Conservation (phyloP, 1,140 invertebrate species). For the Orussus abietinus region DNA sequence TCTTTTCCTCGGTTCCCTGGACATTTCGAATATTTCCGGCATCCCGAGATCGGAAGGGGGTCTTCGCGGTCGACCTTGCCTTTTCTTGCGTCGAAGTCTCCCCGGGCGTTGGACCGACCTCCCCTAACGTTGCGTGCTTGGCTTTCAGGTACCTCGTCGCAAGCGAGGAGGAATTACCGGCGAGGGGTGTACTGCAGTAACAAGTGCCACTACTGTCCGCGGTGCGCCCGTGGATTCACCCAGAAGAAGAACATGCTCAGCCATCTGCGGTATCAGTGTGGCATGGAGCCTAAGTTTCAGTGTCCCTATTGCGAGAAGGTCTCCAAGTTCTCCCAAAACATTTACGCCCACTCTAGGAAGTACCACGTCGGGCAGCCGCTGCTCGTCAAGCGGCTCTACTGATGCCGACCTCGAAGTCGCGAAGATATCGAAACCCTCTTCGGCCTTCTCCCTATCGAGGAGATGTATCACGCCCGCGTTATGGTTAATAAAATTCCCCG, state of each 20-base stretch:
- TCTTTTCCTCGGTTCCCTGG: too few relatives aligned
- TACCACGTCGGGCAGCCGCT: neutral
- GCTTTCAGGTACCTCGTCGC: neutral
- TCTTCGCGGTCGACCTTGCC: too few relatives aligned
- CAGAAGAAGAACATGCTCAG: slow-evolving; percentile 36
- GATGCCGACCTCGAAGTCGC: too few relatives aligned
- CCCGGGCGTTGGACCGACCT: too few relatives aligned
- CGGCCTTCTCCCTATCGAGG: too few relatives aligned
- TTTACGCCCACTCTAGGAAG: neutral
- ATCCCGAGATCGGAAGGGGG: too few relatives aligned
- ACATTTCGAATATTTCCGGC: too few relatives aligned
- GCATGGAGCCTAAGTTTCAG: slow-evolving; percentile 59
- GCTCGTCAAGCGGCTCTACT: neutral
- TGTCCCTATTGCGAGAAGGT: slow-evolving; percentile 47
- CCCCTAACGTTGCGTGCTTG: too few relatives aligned
- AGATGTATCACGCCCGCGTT: too few relatives aligned
- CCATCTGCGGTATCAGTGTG: slow-evolving; percentile 63
- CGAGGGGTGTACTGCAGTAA: neutral
- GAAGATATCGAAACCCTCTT: too few relatives aligned
- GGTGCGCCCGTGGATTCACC: slow-evolving; percentile 2
- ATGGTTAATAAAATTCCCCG: too few relatives aligned
- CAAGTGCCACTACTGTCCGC: slow-evolving; percentile 4
- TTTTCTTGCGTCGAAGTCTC: too few relatives aligned
- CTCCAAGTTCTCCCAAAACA: neutral
- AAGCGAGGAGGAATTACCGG: neutral